phyloP scores from a whole-genome alignment of 2,113 vertebrate genomes.

The Cyprinus carpio region DNA sequence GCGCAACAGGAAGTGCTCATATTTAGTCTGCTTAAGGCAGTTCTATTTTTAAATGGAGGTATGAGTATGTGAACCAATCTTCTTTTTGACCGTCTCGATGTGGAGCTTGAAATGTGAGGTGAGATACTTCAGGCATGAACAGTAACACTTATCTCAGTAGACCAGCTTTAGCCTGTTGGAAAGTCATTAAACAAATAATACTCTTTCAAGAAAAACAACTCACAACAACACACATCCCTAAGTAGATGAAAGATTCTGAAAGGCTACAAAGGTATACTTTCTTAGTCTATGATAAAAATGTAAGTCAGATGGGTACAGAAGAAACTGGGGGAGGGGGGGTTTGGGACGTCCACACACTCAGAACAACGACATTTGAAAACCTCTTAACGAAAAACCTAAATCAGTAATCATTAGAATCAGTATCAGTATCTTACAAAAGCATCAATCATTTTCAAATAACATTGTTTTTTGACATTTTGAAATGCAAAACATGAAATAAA shows the following conservation, averaged over 20 bases:
- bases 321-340: not conserved
- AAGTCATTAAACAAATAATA: slow-evolving; percentile 38
- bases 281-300: slow-evolving; percentile 33
- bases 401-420: slow-evolving; percentile 59
- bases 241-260: slow-evolving; percentile 29
- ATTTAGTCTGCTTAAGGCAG: slow-evolving; percentile 62
- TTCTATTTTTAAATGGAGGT: slow-evolving; percentile 52
- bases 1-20: slow-evolving; percentile 1
- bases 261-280: slow-evolving; percentile 23
- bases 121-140: slow-evolving; percentile 26
- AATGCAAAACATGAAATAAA: slow-evolving; percentile 38
- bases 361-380: slow-evolving; percentile 65
- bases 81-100: slow-evolving; percentile 9
- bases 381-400: slow-evolving; percentile 13
- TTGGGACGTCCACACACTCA: slow-evolving; percentile 62
- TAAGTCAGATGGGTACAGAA: not conserved
- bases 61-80: slow-evolving; percentile 18
- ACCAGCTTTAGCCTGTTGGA: slow-evolving; percentile 1
- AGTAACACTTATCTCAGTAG: slow-evolving; percentile 25
- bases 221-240: not conserved
- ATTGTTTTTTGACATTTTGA: slow-evolving; percentile 8
- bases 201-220: slow-evolving; percentile 6
- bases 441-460: not conserved
- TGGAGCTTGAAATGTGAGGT: slow-evolving; percentile 30
- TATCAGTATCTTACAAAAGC: slow-evolving; percentile 42